phyloP scores from a whole-genome alignment of 2,888 invertebrate genomes.

The Leptinotarsa peninsularis region DNA sequence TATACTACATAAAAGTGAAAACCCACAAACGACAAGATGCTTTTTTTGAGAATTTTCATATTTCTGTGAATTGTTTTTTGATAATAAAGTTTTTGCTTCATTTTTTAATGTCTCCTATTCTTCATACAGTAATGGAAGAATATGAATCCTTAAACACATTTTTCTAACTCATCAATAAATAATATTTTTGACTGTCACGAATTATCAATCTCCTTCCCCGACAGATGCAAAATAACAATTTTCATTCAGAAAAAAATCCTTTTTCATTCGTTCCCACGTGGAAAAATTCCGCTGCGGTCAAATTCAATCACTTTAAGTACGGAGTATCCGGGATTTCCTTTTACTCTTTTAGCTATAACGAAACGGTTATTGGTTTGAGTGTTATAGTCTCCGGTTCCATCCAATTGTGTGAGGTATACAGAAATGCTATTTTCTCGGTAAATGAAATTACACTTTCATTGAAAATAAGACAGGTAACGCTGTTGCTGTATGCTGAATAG shows the following conservation, averaged over 20 bases:
- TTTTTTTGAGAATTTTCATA: too few relatives aligned
- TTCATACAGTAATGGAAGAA: too few relatives aligned
- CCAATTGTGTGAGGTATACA: slow-evolving; percentile 2
- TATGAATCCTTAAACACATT: too few relatives aligned
- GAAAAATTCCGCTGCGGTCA: slow-evolving; percentile 5
- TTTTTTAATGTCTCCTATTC: too few relatives aligned
- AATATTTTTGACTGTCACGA: too few relatives aligned
- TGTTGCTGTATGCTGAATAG: background rate
- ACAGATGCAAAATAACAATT: background rate
- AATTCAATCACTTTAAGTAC: slow-evolving; percentile 15
- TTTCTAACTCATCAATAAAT: too few relatives aligned
- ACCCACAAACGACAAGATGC: too few relatives aligned
- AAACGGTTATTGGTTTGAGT: slow-evolving; percentile 4
- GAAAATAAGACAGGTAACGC: background rate
- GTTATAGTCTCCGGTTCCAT: slow-evolving; percentile 16
- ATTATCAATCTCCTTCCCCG: background rate
- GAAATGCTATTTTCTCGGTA: slow-evolving; percentile 2
- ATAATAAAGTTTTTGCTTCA: too few relatives aligned
- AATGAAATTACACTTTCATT: slow-evolving; percentile 11
- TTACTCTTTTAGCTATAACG: background rate
- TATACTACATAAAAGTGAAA: too few relatives aligned
- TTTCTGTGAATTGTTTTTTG: too few relatives aligned
- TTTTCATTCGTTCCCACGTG: background rate
- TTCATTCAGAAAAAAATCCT: background rate
- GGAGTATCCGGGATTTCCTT: slow-evolving; percentile 5